A percentile compares a stretch with the other conserved stretches of the same genome.
phyloP scores from a whole-genome alignment of 2,797 vertebrate species.

The Eulemur mongoz region DNA sequence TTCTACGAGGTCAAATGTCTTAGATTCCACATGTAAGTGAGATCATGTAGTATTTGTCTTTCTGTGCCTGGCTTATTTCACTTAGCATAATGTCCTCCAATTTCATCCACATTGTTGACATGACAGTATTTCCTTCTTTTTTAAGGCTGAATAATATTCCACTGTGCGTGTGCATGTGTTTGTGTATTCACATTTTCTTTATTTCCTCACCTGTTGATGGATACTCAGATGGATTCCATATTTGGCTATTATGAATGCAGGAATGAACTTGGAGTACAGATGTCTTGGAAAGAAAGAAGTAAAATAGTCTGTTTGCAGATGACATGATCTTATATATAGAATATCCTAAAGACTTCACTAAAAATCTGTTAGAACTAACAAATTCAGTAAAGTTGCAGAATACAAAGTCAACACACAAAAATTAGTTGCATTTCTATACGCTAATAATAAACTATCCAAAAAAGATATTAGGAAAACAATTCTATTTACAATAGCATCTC shows the following conservation, averaged over 20 bases:
- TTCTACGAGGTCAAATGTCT: not conserved
- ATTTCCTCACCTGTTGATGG: not conserved
- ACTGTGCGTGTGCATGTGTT: not conserved
- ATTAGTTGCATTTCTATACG: not conserved
- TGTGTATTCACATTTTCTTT: not conserved
- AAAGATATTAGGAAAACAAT: not conserved
- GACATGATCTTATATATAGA: not conserved
- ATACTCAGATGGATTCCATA: not conserved
- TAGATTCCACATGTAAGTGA: not conserved
- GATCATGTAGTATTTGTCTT: not conserved
- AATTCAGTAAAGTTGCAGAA: not conserved
- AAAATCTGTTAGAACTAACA: not conserved
- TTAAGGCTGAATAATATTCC: not conserved
- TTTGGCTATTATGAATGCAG: not conserved
- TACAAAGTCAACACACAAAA: not conserved
- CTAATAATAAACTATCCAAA: not conserved
- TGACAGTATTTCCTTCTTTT: not conserved
- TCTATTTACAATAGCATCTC: too few species aligned
- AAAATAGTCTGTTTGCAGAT: not conserved
- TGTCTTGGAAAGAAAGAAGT: not conserved
- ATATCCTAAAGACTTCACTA: not conserved
- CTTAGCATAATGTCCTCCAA: not conserved
- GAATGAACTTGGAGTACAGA: not conserved
- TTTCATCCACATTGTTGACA: not conserved
- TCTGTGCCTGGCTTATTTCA: not conserved